Conservation (phyloP, 2,113 vertebrate genomes). For the Etheostoma cragini region DNA sequence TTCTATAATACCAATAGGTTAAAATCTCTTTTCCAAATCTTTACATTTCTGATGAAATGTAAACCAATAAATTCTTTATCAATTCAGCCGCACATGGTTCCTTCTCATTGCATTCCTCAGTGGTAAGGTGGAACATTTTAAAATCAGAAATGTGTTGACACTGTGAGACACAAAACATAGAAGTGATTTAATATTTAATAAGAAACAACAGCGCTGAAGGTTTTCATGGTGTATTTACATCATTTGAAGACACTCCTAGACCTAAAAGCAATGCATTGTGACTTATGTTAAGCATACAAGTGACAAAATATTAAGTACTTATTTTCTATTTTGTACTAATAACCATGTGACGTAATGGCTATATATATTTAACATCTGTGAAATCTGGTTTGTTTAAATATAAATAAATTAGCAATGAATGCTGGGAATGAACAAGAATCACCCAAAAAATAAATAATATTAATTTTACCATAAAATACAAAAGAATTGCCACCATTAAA, state of each 20-base stretch:
- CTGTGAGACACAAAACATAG: conserved; percentile 16
- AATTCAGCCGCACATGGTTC: neutral
- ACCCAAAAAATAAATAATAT: conserved; percentile 26
- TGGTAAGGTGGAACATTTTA: neutral
- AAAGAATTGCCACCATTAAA: conserved; percentile 17
- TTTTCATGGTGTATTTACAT: conserved; percentile 65
- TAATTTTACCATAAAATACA: conserved; percentile 18
- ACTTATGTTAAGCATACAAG: conserved; percentile 42
- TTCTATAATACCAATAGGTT: no score
- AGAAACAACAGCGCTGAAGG: conserved; percentile 53
- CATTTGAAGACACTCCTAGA: conserved; percentile 45
- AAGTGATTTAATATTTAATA: conserved; percentile 41
- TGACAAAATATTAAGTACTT: conserved; percentile 49
- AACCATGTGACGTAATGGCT: conserved; percentile 23
- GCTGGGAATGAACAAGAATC: conserved; percentile 8
- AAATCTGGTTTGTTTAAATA: conserved; percentile 26
- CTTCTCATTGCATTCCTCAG: neutral
- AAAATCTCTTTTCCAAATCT: no score
- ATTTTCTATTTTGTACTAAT: conserved; percentile 16
- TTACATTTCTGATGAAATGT: no score
- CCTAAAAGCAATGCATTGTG: conserved; percentile 53
- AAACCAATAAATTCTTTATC: no score
- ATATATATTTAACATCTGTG: conserved; percentile 29
- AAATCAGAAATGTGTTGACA: conserved; percentile 1
- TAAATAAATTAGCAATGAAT: conserved; percentile 1